A percentile compares a stretch with the other conserved stretches of the same genome.
Evolutionary conservation across 2,113 vertebrate genomes (phyloP).

Genomic region (Cinclus cinclus): DNA sequence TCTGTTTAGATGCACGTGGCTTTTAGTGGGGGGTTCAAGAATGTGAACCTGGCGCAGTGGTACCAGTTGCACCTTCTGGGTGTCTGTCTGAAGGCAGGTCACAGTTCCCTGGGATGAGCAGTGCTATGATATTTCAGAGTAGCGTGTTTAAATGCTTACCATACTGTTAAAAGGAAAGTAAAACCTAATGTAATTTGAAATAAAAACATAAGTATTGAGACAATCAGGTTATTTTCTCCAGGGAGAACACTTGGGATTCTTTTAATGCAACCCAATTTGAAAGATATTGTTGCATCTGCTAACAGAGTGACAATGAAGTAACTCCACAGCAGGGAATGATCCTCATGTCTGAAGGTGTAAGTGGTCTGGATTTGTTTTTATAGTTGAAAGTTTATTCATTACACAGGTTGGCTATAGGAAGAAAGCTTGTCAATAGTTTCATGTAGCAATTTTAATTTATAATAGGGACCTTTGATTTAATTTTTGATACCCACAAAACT

Average conservation of each 20-base stretch:
- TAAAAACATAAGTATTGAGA: not conserved
- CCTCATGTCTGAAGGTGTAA: not conserved
- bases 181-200: not conserved
- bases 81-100: not conserved
- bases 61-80: not conserved
- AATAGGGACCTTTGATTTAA: not conserved
- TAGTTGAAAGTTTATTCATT: not conserved
- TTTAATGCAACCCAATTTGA: not conserved
- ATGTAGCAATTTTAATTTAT: not conserved
- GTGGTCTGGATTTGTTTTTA: not conserved
- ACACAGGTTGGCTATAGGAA: not conserved
- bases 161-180: not conserved
- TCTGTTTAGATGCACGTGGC: constrained; percentile 51
- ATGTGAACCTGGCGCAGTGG: not conserved
- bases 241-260: not conserved
- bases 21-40: not conserved
- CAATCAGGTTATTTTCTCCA: not conserved
- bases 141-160: not conserved
- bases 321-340: not conserved
- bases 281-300: not conserved
- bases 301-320: not conserved
- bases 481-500: not conserved
- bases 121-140: not conserved
- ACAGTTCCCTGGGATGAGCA: not conserved
- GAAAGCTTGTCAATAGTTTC: not conserved